Base-by-base conservation (phyloP, 2,113 vertebrate genomes). In the Chitala chitala region DNA sequence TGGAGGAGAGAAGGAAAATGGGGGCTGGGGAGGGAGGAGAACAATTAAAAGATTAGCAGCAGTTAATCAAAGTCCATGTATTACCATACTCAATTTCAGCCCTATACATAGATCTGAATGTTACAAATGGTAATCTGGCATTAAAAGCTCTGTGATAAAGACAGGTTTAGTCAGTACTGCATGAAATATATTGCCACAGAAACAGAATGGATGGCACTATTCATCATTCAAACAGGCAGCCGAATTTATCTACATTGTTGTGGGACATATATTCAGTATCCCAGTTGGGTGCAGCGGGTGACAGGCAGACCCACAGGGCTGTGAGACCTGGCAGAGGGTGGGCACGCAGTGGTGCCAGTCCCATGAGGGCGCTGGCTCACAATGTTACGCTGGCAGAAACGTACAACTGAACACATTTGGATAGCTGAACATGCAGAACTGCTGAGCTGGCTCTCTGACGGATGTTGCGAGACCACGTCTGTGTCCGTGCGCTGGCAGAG, bases 401-500 rank as follows among this genome's bases (percentile, higher is more conserved):
- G 17, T 5, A 46, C 17, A 17, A 26, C 36, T 15, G 46, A 56
- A 44, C 71, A 59, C 61, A 38, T 46, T 40, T 29, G 55, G 4
- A 33, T 31, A n/a, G n/a, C 20, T n/a, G 1, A 13, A 5, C 5
- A 6, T 44, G 42, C n/a, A 8, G 40, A 12, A 20, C 55, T 36
- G 42, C 61, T 17, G 70, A 29, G 20, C 58, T 54, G 42, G 48
- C 36, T 24, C 31, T 68, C 38, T 58, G 70, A 72, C 48, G 26
- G 81, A 26, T 40, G 2, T 17, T 51, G 44, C 40, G 55, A n/a
- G n/a, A n/a, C 24, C 17, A 36, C 56, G 13, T 78, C 77, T 81
- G 61, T 66, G 65, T 75, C 76, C 53, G 17, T 26, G 61, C 55
- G 51, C 79, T 74, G 78, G 79, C 77, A 58, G 74, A 50, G 40